Conservation (phyloP, 2,888 invertebrate species). For the Perdita meconis region DNA sequence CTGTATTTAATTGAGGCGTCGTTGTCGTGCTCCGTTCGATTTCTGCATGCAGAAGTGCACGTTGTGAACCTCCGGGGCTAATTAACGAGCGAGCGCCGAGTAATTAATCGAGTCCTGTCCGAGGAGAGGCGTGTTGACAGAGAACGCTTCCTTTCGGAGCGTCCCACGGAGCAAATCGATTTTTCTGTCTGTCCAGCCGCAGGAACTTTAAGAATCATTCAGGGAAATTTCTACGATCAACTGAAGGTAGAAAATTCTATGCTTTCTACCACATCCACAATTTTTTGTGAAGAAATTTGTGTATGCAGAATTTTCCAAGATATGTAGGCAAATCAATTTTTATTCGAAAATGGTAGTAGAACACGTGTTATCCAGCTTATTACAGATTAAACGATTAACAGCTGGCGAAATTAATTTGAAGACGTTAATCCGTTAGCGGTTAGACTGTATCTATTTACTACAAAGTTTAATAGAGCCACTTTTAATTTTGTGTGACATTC, state of each 20-base stretch:
- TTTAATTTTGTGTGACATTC: too few relatives aligned
- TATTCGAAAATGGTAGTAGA: too few relatives aligned
- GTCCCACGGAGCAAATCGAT: conserved; percentile 38
- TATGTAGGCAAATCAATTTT: too few relatives aligned
- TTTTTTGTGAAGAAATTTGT: too few relatives aligned
- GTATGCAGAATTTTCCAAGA: too few relatives aligned
- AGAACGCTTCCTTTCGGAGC: conserved; percentile 32
- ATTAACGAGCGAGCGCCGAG: conserved; percentile 73
- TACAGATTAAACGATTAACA: too few relatives aligned
- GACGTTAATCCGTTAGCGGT: too few relatives aligned
- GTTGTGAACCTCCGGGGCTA: conserved; percentile 65
- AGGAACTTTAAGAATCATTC: conserved; percentile 14
- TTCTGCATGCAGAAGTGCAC: conserved; percentile 32
- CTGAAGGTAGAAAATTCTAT: background rate
- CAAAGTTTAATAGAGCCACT: too few relatives aligned
- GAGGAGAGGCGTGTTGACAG: conserved; percentile 43
- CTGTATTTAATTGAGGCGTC: conserved; percentile 53
- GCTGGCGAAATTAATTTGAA: too few relatives aligned
- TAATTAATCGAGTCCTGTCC: conserved; percentile 72
- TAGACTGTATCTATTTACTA: too few relatives aligned
- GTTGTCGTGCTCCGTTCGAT: conserved; percentile 55
- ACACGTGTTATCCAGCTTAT: too few relatives aligned
- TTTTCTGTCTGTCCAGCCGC: conserved; percentile 4
- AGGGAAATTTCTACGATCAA: background rate
- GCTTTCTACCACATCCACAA: too few relatives aligned